Base-by-base conservation (phyloP, 2,797 vertebrate species). In the Notolepis coatsorum region DNA sequence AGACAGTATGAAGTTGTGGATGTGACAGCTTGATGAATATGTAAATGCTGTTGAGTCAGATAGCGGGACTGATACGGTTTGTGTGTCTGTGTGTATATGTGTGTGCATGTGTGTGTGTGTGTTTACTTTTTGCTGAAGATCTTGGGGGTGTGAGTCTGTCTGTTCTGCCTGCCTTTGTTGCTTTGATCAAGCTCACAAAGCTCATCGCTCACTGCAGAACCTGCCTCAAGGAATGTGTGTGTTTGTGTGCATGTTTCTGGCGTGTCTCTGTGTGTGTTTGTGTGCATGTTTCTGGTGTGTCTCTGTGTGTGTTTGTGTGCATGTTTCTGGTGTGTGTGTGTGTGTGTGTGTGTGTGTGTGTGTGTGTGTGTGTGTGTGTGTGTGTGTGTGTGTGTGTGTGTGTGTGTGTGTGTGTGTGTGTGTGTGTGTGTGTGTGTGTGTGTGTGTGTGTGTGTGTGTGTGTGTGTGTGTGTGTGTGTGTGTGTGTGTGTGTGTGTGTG, bases 31-130 rank as follows among this genome's bases (percentile, higher is more conserved):
- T 82, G 77, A 88, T 91, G 90, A 92, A 92, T 91, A 92, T 92
- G 90, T 86, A 90, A 91, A 93, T 91, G 89, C 72, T 66, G 81
- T 87, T 84, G 85, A 91, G 88, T 86, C 82, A 88, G 83, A 89
- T 84, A 82, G 77, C 41, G 69, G 81, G 68, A 85, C 88, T 87
- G 88, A 90, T 89, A 83, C 89, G 88, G 86, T 88, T 82, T 83
- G 77, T 84, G 81, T 73, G 80, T 79, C 56, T 35, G 13, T 46
- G 68, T 67, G 68, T 48, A 47, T 48, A 45, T 75, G 64, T 80
- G 68, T 61, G 67, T 17, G 64, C n/a, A n/a, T 63, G 67, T 42
- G 15, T 46, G 48, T 73, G 69, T 49, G 62, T 37, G 74, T 77
- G 61, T 67, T 72, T 38, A 68, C 54, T 71, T 65, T 54, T 56